Evolutionary conservation across 2,797 vertebrate species (phyloP), one percentile per base, ranked within the genome.

Genomic region (Hyperoplus lanceolatus): DNA sequence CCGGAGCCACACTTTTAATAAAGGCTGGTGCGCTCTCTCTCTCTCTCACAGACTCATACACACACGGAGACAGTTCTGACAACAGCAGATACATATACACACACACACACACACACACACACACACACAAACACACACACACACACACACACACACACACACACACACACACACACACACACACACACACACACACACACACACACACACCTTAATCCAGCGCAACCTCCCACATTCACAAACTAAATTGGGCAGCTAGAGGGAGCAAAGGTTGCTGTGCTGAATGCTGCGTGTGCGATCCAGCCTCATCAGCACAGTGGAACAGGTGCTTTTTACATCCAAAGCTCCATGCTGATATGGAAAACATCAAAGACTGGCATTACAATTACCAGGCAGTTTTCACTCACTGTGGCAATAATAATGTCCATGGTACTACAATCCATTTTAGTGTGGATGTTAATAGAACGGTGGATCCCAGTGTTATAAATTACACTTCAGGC

Each of bases 1-100:
- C 95, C 92, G 94, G 94, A 95, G 95, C 93, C 95, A 95, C 95
- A 94, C 94, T 95, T 94, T 94, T 89, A 90, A 94, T 83, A 93
- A 87, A 90, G 87, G 88, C 93, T 89, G 90, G 91, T 93, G 93
- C 29, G 29, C 92, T 91, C 93, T 73, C 90, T 53, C n/a, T 53
- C n/a, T 86, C 82, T 89, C 90, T 81, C 86, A 81, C 85, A 82
- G 29, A 80, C 61, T 66, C 86, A 90, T 73, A 78, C 87, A 87
- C 75, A 63, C 86, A 84, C n/a, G 0, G 18, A 73, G 70, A 36
- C 66, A 21, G 29, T 29, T 29, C 29, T 29, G 29, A 29, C 29
- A 29, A 29, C 21, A 29, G 29, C 29, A 6, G 45, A 69, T 57
- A 90, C 83, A 70, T 42, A 66, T 79, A 45, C 63, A 76, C 18